Base-by-base conservation (phyloP, 2,113 vertebrate species). In the Dicaeum eximium region DNA sequence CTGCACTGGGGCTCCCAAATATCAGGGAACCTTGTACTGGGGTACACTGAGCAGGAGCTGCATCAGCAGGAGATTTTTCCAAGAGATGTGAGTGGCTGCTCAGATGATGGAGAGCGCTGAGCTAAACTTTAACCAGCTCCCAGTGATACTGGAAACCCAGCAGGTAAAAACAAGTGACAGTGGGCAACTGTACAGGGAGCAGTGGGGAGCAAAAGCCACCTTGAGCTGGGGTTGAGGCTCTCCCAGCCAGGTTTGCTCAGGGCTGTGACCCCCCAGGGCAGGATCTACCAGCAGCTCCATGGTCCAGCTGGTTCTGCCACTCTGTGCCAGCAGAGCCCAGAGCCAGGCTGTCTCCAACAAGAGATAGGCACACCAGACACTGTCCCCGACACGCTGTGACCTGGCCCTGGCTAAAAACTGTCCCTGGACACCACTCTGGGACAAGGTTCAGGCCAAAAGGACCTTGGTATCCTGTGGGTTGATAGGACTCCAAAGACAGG, bases 41-140 rank as follows among this genome's bases (percentile, higher is more conserved):
- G 4, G 23, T 25, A n/a, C 4, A 1, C 3, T 0, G 23, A 48
- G 78, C 4, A 1, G 6, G 8, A 70, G 30, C 21, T 19, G 67
- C 45, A 60, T 24, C 72, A 11, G 2, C 4, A 6, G 57, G 6
- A 51, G 2, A 19, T 79, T 42, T 42, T 82, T 57, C 37, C 1
- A 2, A 21, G 42, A 66, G 83, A 40, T 1, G 9, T 7, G 51
- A 62, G 14, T 4, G 1, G 8, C 65, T 28, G 88, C 74, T 80
- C 1, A 0, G 66, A 8, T 0, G 13, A 53, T 9, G 15, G 70
- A 60, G 54, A 48, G 86, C 69, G 3, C n/a, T 1, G 14, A 84
- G 96, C 17, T 95, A 84, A 96, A 95, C 48, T 86, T 93, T 92
- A 94, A 95, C 91, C 86, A 74, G 83, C 51, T 77, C 75, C 74